These are phyloP conservation scores for Apogon talboti DNA, from an alignment of 2,797 vertebrate genomes.

Conservation along the genomic window DNA sequence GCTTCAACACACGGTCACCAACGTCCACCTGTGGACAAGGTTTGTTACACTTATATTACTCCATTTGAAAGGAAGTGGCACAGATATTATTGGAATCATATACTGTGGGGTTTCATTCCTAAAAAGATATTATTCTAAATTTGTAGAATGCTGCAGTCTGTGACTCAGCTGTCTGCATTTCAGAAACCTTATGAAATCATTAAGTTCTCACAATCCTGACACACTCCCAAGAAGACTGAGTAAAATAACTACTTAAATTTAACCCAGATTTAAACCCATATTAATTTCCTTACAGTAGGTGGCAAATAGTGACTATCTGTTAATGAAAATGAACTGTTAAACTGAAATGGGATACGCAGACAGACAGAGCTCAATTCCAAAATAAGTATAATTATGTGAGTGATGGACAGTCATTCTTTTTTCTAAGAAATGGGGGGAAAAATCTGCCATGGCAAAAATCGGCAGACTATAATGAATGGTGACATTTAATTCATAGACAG, in stretches of 20 bases:
- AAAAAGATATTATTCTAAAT: slow-evolving; percentile 1
- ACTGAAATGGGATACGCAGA: not conserved
- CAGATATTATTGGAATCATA: no score
- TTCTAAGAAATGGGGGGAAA: not conserved
- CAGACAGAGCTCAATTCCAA: not conserved
- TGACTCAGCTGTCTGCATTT: slow-evolving; percentile 5
- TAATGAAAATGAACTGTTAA: not conserved
- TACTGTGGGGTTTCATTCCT: not conserved
- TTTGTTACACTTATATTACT: not conserved
- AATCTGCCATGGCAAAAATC: not conserved
- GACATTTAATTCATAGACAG: not conserved
- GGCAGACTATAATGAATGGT: not conserved
- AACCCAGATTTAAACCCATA: not conserved
- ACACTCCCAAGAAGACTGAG: slow-evolving; percentile 8
- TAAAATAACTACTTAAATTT: slow-evolving; percentile 14
- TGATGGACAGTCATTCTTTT: not conserved
- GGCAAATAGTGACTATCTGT: not conserved
- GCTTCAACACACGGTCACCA: slow-evolving; percentile 89
- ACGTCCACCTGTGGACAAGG: slow-evolving; percentile 81
- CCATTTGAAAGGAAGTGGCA: not conserved
- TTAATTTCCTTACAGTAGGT: not conserved
- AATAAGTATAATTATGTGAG: not conserved
- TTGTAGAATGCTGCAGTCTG: not conserved
- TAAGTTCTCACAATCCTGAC: slow-evolving; percentile 5
- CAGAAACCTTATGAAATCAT: slow-evolving; percentile 14